A percentile compares a stretch with the other conserved stretches of the same genome.
These are phyloP conservation scores for Myotis myotis DNA, from an alignment of 2,797 vertebrate genomes.

Conservation along the genomic window DNA sequence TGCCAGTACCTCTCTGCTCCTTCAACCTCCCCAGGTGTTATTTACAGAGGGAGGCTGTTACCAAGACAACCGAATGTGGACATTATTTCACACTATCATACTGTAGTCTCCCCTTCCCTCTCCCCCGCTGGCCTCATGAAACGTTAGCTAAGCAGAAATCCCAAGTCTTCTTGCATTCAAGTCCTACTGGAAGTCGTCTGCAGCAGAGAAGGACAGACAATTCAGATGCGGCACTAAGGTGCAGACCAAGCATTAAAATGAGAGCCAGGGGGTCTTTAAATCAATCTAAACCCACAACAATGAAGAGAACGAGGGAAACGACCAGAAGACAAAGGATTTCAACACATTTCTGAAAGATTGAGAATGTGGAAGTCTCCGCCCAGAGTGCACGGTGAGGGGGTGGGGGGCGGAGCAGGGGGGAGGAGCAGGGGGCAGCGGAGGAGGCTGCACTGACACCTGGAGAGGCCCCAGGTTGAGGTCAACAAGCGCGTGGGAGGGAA, in stretches of 20 bases:
- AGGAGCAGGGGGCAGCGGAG: neutral
- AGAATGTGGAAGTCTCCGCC: neutral
- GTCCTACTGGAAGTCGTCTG: neutral
- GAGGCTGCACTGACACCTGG: neutral
- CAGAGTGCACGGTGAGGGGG: neutral
- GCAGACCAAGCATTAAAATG: neutral
- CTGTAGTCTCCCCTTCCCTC: neutral
- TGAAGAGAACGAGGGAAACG: neutral
- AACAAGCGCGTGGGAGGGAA: neutral
- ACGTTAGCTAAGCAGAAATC: slow-evolving; percentile 19
- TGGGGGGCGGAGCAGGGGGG: too few relatives aligned
- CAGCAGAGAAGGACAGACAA: neutral
- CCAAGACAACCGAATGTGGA: neutral
- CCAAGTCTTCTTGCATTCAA: neutral
- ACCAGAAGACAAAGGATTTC: neutral
- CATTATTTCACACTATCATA: neutral
- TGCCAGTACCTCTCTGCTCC: neutral
- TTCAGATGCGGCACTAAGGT: neutral
- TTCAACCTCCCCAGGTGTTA: neutral
- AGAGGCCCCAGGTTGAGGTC: neutral
- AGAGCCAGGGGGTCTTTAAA: neutral
- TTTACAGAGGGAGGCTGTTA: slow-evolving; percentile 26
- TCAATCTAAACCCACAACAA: neutral
- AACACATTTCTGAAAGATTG: neutral
- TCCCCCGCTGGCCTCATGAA: neutral